phyloP scores from a whole-genome alignment of 2,113 vertebrate genomes.

The Alectura lathami region DNA sequence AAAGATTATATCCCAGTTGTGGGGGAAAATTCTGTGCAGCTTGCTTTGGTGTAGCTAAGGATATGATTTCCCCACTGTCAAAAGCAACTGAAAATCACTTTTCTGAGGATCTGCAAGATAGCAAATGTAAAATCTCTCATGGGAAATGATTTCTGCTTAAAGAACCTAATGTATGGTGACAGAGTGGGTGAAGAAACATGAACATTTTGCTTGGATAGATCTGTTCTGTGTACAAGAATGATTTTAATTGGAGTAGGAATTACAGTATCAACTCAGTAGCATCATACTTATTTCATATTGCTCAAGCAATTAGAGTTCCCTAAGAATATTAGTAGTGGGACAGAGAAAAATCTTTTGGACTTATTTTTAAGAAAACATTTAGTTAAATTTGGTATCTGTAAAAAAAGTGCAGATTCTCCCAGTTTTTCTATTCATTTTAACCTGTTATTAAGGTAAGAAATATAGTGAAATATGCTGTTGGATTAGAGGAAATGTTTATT shows the following conservation, averaged over 20 bases:
- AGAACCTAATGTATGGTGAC: background rate
- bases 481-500: background rate
- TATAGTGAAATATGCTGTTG: background rate
- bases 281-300: background rate
- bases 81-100: background rate
- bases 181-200: background rate
- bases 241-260: background rate
- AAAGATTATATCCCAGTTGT: background rate
- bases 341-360: background rate
- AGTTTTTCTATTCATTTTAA: background rate
- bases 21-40: background rate
- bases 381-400: background rate
- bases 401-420: background rate
- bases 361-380: background rate
- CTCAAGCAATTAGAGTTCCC: background rate
- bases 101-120: background rate
- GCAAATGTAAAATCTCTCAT: background rate
- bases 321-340: background rate
- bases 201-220: background rate
- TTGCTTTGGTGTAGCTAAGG: background rate
- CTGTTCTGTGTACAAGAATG: background rate
- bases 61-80: background rate
- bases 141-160: background rate
- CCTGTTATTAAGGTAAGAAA: background rate
- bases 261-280: background rate